These are phyloP conservation scores for Drosophila yooni DNA, from an alignment of 2,888 invertebrate genomes.

Conservation along the genomic window DNA sequence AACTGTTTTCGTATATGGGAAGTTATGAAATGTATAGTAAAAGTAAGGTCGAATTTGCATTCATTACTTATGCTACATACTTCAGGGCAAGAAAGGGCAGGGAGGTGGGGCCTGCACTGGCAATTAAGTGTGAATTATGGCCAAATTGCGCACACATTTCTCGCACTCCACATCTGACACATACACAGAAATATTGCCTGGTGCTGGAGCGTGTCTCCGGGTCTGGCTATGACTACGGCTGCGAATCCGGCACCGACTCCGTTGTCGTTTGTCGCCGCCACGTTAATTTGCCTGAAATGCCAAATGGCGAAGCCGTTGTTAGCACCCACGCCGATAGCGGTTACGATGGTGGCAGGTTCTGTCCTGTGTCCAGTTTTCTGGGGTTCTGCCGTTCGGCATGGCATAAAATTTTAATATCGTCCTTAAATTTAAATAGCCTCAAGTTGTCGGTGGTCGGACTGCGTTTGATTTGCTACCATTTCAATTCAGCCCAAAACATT, in stretches of 20 bases:
- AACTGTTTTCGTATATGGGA: background rate
- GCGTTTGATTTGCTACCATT: slow-evolving; percentile 58
- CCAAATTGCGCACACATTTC: slow-evolving; percentile 27
- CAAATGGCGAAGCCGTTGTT: slow-evolving; percentile 58
- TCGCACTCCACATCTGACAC: slow-evolving; percentile 14
- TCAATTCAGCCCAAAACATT: slow-evolving; percentile 53
- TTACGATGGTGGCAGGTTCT: slow-evolving; percentile 5
- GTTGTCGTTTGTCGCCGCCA: slow-evolving; percentile 9
- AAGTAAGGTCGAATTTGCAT: background rate
- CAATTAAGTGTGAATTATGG: slow-evolving; percentile 39
- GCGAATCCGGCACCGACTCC: background rate
- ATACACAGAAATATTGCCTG: slow-evolving; percentile 14
- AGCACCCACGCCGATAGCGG: slow-evolving; percentile 58
- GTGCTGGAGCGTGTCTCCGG: background rate
- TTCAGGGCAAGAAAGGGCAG: background rate
- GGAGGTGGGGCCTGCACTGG: slow-evolving; percentile 1
- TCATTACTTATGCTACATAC: slow-evolving; percentile 33
- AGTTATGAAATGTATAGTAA: background rate
- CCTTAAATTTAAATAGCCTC: slow-evolving; percentile 74
- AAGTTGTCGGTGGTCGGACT: slow-evolving; percentile 49
- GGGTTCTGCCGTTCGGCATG: slow-evolving; percentile 39
- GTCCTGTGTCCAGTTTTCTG: slow-evolving; percentile 33
- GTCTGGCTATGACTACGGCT: background rate
- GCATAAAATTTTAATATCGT: slow-evolving; percentile 71
- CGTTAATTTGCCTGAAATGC: slow-evolving; percentile 63